A percentile compares a stretch with the other conserved stretches of the same genome.
phyloP scores from a whole-genome alignment of 2,113 vertebrate genomes.

The Todiramphus saurophagus region DNA sequence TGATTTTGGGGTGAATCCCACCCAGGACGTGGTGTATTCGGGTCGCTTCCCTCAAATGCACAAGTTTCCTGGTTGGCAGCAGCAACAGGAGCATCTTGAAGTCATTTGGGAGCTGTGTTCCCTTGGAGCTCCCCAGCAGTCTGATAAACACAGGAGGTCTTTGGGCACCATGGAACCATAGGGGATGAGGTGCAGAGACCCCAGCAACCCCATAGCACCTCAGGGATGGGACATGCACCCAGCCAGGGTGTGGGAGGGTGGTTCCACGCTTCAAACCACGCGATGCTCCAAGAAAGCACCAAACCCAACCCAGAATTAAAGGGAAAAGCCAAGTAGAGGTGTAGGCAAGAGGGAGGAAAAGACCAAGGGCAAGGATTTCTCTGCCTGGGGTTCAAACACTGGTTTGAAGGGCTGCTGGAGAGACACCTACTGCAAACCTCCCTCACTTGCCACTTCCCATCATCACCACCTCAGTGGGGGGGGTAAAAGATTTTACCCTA shows the following conservation, averaged over 20 bases:
- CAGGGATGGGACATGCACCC: accelerated
- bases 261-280: neutral
- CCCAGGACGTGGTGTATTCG: accelerated
- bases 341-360: neutral
- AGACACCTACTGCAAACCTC: neutral
- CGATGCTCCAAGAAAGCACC: neutral
- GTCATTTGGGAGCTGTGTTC: neutral
- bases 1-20: neutral
- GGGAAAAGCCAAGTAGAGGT: neutral
- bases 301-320: neutral
- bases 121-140: neutral
- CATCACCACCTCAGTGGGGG: neutral
- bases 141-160: neutral
- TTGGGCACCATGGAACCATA: accelerated
- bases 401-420: neutral
- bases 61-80: accelerated
- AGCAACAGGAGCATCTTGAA: neutral
- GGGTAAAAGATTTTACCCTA: neutral
- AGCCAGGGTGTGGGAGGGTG: accelerated
- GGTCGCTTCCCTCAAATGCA: accelerated
- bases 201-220: accelerated
- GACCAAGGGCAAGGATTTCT: neutral
- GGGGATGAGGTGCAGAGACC: neutral
- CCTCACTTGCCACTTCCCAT: neutral
- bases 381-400: neutral